Base-by-base conservation (phyloP, 2,113 vertebrate genomes). In the Rhinoderma darwinii region DNA sequence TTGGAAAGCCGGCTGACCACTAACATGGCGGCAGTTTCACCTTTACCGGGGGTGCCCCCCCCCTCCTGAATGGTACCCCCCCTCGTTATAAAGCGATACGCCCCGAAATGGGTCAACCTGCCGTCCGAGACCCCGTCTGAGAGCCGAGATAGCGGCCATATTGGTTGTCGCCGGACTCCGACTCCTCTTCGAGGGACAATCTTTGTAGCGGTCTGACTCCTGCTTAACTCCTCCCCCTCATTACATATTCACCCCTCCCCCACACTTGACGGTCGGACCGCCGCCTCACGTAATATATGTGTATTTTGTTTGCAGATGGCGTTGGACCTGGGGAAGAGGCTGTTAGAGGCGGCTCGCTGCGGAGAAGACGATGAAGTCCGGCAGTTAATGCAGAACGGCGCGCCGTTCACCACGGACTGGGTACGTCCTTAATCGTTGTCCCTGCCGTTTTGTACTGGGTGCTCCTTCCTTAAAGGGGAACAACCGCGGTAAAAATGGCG, bases 351-450 rank as follows among this genome's bases (percentile, higher is more conserved):
- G 0, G 97, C 97, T 41, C 94, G 96, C 18, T 95, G 95, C 88
- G 97, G 97, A 54, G 95, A 98, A 86, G 97, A 99, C 84, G 97
- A 97, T 17, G 96, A 99, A 90, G 97, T 98, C 86, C 88, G 97
- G 6, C 95, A 94, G 15, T 88, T 99, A 89, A 97, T 98, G 97
- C 96, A 96, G 1, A 97, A 95, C 0, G 96, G 97, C 0, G 97
- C 97, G 0, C 97, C 97, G 0, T 99, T 98, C 93, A 98, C 96
- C 87, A 99, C 97, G 0, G 97, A 98, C 92, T 98, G 97, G 97
- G 97, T 99, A 92, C 0, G 78, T 56, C 12, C 12, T 30, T 27
- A n/a, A n/a, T n/a, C n/a, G n/a, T 2, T 4, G 27, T 11, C 56
- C 8, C 17, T 18, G 14, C 50, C 18, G 17, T 20, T 18, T 51